Evolutionary conservation across 1,140 invertebrate species (phyloP).

Genomic region (Drosophila watanabei): DNA sequence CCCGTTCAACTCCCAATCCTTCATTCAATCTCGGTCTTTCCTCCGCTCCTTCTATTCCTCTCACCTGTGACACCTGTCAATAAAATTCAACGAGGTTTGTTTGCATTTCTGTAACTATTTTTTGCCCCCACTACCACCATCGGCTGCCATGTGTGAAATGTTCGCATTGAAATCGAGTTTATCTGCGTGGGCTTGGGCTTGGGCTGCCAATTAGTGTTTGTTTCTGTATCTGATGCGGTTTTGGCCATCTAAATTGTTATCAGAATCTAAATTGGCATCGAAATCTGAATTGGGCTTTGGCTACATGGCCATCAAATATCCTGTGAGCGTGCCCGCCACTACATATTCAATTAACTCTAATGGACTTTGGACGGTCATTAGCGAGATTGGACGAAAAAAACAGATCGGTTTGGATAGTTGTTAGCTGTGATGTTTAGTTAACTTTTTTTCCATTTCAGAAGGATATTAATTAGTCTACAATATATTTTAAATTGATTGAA

Average conservation of each 20-base stretch:
- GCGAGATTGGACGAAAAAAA: conserved; percentile 20
- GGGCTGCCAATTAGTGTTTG: conserved; percentile 59
- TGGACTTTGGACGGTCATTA: conserved; percentile 72
- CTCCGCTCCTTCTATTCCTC: background rate
- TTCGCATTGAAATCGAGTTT: conserved; percentile 38
- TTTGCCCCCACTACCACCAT: background rate
- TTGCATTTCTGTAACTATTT: conserved; percentile 35
- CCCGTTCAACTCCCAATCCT: conserved; percentile 3
- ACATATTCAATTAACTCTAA: conserved; percentile 82
- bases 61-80: conserved; percentile 53
- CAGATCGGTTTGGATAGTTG: too few relatives aligned
- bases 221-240: conserved; percentile 41
- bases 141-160: conserved; percentile 12
- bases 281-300: conserved; percentile 28
- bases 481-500: background rate
- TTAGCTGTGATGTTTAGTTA: background rate
- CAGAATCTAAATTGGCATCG: conserved; percentile 37
- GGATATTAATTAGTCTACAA: background rate
- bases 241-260: conserved; percentile 43
- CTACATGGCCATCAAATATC: conserved; percentile 25
- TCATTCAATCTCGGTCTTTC: conserved; percentile 22
- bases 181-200: conserved; percentile 29
- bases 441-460: background rate
- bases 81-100: conserved; percentile 52
- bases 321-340: conserved; percentile 45